Evolutionary conservation across 2,113 vertebrate genomes (phyloP), one percentile per base, ranked within the genome.

Genomic region (Poeciliopsis turrubarensis): DNA sequence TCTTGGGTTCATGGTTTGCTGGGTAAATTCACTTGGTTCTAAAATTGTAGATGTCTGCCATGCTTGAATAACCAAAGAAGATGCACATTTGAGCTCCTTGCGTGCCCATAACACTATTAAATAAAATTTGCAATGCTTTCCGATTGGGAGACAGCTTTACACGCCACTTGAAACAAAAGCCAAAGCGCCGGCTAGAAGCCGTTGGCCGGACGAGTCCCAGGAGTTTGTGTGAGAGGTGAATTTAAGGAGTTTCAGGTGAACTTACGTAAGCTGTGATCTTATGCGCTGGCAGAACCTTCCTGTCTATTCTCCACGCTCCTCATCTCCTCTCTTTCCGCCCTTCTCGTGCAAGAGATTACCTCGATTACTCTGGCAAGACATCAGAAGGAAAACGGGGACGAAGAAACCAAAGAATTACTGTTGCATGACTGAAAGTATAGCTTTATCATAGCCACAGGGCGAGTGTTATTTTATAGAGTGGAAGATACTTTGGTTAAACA

Each of bases 361-460:
- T 87, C 77, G 72, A 91, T 87, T 87, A 80, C 90, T 86, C 82
- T 89, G 85, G 85, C 82, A 87, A 80, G 77, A 84, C 89, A 87
- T 92, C 79, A 87, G 75, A 91, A 26, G 67, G 60, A 86, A 89
- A 89, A 81, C 68, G 47, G 44, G 78, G 41, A 80, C 54, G 78
- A 76, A 76, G 63, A 79, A 75, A 79, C 67, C 72, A 82, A 83
- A 80, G 72, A 82, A 87, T 84, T 83, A 81, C 80, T 77, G 69
- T 79, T 77, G 87, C 79, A 65, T 84, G 81, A 86, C 72, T 80
- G 72, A 89, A 90, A 84, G 67, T 83, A 70, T 72, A 71, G 75
- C 41, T 74, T 81, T 76, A 80, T 82, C 72, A 9, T 80, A 62
- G 87, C 81, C 78, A 37, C 73, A 57, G 67, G 88, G 86, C 82